Conservation (phyloP, 92 coral and sea anemone genomes). For the Palythoa caribaeorum region DNA sequence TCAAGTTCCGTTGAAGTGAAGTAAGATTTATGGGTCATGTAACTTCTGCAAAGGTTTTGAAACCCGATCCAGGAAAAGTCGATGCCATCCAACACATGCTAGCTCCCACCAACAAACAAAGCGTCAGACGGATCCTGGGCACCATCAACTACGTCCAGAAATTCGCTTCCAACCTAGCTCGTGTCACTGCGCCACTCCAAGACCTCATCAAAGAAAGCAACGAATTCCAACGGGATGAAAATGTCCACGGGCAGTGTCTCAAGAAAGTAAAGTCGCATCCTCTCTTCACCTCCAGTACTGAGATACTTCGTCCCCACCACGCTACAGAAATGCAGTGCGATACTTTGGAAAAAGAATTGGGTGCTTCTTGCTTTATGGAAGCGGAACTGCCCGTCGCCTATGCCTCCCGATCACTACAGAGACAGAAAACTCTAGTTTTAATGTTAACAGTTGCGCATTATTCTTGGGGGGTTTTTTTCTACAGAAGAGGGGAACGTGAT, state of each 20-base stretch:
- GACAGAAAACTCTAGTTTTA: too few relatives aligned
- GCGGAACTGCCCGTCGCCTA: constrained; percentile 43
- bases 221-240: constrained; percentile 30
- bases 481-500: not conserved
- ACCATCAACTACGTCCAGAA: constrained; percentile 12
- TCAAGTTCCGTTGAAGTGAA: constrained; percentile 11
- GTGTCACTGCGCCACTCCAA: constrained; percentile 19
- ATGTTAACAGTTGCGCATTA: too few relatives aligned
- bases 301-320: constrained; percentile 27
- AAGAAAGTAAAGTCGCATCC: not conserved
- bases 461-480: too few relatives aligned
- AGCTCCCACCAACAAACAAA: not conserved
- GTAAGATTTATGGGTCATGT: not conserved
- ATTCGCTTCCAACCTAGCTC: not conserved
- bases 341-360: constrained; percentile 6
- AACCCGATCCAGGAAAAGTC: constrained; percentile 15
- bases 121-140: not conserved
- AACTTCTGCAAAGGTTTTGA: not conserved
- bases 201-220: constrained; percentile 27
- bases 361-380: constrained; percentile 18
- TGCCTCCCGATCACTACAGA: constrained; percentile 32
- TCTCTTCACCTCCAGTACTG: constrained; percentile 31
- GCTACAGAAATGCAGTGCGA: constrained; percentile 29
- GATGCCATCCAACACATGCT: constrained; percentile 22
- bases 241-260: constrained; percentile 5